These are phyloP conservation scores for Heliconius erato DNA, from an alignment of 2,888 invertebrate species.

Conservation along the genomic window DNA sequence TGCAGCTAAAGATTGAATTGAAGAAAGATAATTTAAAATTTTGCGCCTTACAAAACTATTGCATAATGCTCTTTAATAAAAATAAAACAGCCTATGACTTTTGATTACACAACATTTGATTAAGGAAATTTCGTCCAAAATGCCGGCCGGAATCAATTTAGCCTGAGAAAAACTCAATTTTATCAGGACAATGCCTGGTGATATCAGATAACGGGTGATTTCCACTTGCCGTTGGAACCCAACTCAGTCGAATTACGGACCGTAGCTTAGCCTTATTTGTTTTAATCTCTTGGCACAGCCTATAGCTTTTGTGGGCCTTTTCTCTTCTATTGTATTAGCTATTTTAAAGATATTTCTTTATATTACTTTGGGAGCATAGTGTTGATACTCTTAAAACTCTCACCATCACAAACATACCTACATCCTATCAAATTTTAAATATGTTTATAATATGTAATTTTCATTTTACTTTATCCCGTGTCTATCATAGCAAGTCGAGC, in stretches of 20 bases:
- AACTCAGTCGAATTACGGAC: slow-evolving; percentile 30
- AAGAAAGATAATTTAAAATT: not conserved
- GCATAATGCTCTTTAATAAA: not conserved
- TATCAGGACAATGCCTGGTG: slow-evolving; percentile 6
- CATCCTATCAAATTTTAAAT: too few species aligned
- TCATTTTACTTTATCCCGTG: too few species aligned
- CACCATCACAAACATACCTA: too few species aligned
- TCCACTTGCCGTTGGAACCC: slow-evolving; percentile 25
- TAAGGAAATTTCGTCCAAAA: slow-evolving; percentile 7
- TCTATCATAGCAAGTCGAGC: too few species aligned
- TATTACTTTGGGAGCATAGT: too few species aligned
- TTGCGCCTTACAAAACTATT: not conserved
- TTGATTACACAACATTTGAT: slow-evolving; percentile 5
- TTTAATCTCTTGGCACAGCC: slow-evolving; percentile 36
- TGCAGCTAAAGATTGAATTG: too few species aligned
- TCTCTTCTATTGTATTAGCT: slow-evolving; percentile 10
- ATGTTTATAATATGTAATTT: too few species aligned
- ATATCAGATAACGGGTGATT: slow-evolving; percentile 24
- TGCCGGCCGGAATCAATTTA: slow-evolving; percentile 10
- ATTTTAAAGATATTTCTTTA: too few species aligned
- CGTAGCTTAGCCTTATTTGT: slow-evolving; percentile 16
- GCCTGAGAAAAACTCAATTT: slow-evolving; percentile 5
- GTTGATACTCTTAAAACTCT: too few species aligned
- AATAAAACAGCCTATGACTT: not conserved
- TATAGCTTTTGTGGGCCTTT: not conserved